phyloP scores from a whole-genome alignment of 1,140 invertebrate genomes.

The Drosophila melanica region DNA sequence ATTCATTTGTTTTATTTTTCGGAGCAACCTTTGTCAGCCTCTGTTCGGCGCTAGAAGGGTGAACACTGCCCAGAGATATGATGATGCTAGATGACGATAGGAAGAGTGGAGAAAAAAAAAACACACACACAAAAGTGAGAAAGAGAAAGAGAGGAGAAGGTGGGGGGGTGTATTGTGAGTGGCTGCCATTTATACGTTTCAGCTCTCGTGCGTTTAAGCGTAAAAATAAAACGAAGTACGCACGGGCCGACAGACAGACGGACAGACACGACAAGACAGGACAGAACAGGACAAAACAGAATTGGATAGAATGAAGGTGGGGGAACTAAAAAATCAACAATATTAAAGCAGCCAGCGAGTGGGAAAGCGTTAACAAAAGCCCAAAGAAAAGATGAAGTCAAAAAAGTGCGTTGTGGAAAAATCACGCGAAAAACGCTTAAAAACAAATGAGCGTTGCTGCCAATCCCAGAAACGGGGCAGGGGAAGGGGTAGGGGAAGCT shows the following conservation, averaged over 20 bases:
- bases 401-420: constrained; percentile 49
- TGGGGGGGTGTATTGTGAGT: constrained; percentile 20
- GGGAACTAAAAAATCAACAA: constrained; percentile 75
- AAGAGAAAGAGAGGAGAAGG: background rate
- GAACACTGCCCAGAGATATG: constrained; percentile 63
- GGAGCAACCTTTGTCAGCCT: constrained; percentile 72
- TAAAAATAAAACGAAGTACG: constrained; percentile 78
- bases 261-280: constrained; percentile 14
- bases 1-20: constrained; percentile 43
- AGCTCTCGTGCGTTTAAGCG: constrained; percentile 79
- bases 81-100: constrained; percentile 47
- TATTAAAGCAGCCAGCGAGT: constrained; percentile 63
- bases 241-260: constrained; percentile 27
- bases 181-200: constrained; percentile 79
- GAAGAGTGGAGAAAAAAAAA: constrained; percentile 4
- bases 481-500: background rate
- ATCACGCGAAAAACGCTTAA: constrained; percentile 61
- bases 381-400: constrained; percentile 29
- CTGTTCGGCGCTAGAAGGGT: constrained; percentile 70
- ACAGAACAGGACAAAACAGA: constrained; percentile 14
- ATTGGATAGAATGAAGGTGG: constrained; percentile 18
- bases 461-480: background rate
- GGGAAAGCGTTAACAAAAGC: constrained; percentile 36
- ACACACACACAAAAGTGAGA: background rate
- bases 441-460: constrained; percentile 67